Percentiles rank a stretch among this genome's conserved stretches.
Evolutionary conservation across 2,113 vertebrate genomes (phyloP).

Genomic region (Erythrolamprus reginae): DNA sequence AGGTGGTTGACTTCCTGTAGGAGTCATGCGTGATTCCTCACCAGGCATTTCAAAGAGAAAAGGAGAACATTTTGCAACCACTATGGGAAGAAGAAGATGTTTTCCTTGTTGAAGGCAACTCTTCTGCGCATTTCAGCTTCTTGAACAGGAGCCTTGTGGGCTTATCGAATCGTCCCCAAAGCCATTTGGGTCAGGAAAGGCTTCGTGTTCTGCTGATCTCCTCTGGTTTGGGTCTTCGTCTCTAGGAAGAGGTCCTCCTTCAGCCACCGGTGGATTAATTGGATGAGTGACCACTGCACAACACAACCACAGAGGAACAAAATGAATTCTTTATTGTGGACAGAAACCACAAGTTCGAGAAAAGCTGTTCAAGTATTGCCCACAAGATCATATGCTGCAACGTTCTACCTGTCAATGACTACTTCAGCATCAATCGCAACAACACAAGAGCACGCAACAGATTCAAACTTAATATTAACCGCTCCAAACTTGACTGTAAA

Average conservation of each 20-base stretch:
- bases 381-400: no score
- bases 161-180: slow-evolving; percentile 49
- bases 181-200: slow-evolving; percentile 10
- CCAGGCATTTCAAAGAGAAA: neutral
- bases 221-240: slow-evolving; percentile 31
- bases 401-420: no score
- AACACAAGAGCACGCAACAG: no score
- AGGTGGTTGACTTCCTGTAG: neutral
- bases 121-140: neutral
- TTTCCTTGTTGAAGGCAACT: neutral
- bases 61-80: neutral
- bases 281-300: neutral
- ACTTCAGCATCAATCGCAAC: no score
- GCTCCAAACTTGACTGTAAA: no score
- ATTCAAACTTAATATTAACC: no score
- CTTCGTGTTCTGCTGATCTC: slow-evolving; percentile 42
- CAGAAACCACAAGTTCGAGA: no score
- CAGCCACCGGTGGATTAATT: neutral
- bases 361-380: neutral
- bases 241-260: slow-evolving; percentile 19
- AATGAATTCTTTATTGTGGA: neutral
- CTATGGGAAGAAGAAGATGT: neutral
- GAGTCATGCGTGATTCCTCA: neutral
- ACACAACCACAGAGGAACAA: neutral
- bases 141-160: slow-evolving; percentile 20